These are phyloP conservation scores for Drosophila siamana DNA, from an alignment of 2,888 invertebrate genomes.

Conservation along the genomic window DNA sequence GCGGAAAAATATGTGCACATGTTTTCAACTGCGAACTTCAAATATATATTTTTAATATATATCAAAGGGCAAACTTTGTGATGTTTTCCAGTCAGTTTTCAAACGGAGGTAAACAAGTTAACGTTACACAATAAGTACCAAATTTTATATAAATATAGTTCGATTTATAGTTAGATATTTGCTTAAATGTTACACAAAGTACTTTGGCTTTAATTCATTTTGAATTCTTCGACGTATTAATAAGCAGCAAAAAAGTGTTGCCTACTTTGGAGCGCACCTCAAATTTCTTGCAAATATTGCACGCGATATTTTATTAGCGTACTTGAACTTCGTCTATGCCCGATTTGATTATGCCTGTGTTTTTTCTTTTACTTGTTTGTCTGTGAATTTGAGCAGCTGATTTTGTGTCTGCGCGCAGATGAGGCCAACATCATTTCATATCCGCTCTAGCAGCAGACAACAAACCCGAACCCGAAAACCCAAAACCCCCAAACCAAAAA, in stretches of 20 bases:
- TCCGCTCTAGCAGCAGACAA: slow-evolving; percentile 30
- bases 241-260: too few relatives aligned
- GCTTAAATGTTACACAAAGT: too few relatives aligned
- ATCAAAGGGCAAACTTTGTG: too few relatives aligned
- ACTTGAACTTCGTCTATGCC: slow-evolving; percentile 18
- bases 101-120: too few relatives aligned
- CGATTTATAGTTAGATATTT: too few relatives aligned
- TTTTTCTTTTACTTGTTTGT: slow-evolving; percentile 26
- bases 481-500: not conserved
- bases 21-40: not conserved
- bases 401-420: slow-evolving; percentile 64
- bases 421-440: slow-evolving; percentile 63
- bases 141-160: too few relatives aligned
- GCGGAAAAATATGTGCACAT: not conserved
- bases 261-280: too few relatives aligned
- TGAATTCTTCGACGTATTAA: too few relatives aligned
- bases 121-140: too few relatives aligned
- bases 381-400: slow-evolving; percentile 80
- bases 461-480: slow-evolving; percentile 8
- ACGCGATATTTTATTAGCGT: slow-evolving; percentile 1
- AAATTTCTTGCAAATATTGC: not conserved
- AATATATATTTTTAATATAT: not conserved
- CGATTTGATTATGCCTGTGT: slow-evolving; percentile 18
- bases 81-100: too few relatives aligned
- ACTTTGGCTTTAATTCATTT: too few relatives aligned